Evolutionary conservation across 2,797 vertebrate genomes (phyloP).

Genomic region (Anas bahamensis): DNA sequence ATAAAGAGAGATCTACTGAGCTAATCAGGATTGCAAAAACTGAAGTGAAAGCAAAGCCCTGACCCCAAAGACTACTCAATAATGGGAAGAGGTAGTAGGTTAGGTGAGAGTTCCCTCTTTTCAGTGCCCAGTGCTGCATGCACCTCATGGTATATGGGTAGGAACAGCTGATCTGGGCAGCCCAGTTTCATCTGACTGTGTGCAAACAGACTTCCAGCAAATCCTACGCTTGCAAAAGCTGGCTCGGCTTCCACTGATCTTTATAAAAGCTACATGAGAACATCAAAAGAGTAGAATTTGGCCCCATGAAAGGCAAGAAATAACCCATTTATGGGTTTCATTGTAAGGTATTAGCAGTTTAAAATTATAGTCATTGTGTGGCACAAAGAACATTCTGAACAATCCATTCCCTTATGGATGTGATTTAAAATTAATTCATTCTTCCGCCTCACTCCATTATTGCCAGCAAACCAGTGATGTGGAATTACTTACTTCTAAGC

Average conservation of each 20-base stretch:
- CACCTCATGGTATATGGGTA: background rate
- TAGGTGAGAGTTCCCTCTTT: background rate
- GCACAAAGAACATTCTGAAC: slow-evolving; percentile 60
- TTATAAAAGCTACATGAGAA: slow-evolving; percentile 5
- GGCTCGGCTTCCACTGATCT: background rate
- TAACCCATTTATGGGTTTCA: slow-evolving; percentile 51
- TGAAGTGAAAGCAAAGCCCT: background rate
- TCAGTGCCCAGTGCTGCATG: background rate
- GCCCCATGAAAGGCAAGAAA: slow-evolving; percentile 50
- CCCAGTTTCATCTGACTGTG: background rate
- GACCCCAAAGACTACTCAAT: background rate
- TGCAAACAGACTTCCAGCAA: slow-evolving; percentile 24
- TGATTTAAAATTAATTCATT: slow-evolving; percentile 71
- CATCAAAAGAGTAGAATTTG: slow-evolving; percentile 53
- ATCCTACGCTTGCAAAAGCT: background rate
- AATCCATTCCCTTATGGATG: slow-evolving; percentile 67
- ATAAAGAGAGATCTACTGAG: background rate
- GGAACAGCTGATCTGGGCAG: background rate
- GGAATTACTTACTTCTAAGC: slow-evolving; percentile 71
- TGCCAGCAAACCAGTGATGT: slow-evolving; percentile 71
- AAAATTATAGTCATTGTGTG: slow-evolving; percentile 69
- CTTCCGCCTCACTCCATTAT: slow-evolving; percentile 60
- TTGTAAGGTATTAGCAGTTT: slow-evolving; percentile 66
- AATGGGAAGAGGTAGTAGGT: background rate
- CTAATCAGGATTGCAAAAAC: background rate